phyloP scores from a whole-genome alignment of 2,113 vertebrate species.

The Myanophis thanlyinensis region DNA sequence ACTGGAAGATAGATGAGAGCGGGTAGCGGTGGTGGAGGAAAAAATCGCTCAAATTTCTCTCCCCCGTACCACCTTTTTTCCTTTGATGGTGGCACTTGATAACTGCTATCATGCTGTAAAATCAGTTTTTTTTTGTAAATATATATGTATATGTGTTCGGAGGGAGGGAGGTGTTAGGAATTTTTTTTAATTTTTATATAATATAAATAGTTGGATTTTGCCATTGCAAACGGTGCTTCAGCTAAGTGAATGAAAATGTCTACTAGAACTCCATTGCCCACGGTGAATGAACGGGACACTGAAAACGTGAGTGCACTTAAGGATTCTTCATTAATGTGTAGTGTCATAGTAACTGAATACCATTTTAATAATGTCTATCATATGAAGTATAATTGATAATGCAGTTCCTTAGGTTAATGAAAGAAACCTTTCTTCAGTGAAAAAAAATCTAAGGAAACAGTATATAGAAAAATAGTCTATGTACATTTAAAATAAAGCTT shows the following conservation, averaged over 20 bases:
- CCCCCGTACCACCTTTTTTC: slow-evolving; percentile 37
- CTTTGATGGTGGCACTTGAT: slow-evolving; percentile 60
- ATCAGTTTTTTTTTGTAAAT: slow-evolving; percentile 15
- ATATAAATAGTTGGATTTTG: slow-evolving; percentile 29
- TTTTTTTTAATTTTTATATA: slow-evolving; percentile 13
- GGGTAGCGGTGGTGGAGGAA: slow-evolving; percentile 46
- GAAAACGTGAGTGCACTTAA: slow-evolving; percentile 86
- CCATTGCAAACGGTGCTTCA: slow-evolving; percentile 34
- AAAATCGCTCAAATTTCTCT: slow-evolving; percentile 16
- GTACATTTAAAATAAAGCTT: neutral
- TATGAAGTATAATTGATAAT: neutral
- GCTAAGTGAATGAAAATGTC: slow-evolving; percentile 80
- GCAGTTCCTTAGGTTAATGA: neutral
- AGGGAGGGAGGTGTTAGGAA: slow-evolving; percentile 21
- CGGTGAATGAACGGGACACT: slow-evolving; percentile 91
- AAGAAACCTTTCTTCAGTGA: neutral
- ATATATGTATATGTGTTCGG: slow-evolving; percentile 20
- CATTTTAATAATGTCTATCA: neutral
- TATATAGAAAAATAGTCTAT: neutral
- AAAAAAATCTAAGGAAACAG: neutral
- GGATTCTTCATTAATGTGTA: neutral
- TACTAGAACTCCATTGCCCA: slow-evolving; percentile 90
- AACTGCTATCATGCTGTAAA: slow-evolving; percentile 52
- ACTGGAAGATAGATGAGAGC: slow-evolving; percentile 57
- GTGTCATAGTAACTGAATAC: neutral